phyloP scores from a whole-genome alignment of 2,888 invertebrate species.

The Hipparchia semele region DNA sequence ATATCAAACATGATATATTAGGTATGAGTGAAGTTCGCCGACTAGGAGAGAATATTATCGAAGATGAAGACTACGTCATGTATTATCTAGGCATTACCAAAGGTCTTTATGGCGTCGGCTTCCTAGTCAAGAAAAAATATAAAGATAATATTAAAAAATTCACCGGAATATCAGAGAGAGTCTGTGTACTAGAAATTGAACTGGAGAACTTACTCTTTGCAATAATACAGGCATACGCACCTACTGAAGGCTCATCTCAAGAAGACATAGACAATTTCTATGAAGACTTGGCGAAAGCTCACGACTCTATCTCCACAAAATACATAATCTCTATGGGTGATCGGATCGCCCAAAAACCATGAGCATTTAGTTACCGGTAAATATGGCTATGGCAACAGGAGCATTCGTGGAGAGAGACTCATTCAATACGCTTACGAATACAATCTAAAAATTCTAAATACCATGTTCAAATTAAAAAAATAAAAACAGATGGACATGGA shows the following conservation, averaged over 20 bases:
- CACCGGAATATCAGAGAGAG: slow-evolving; percentile 39
- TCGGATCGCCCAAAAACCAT: slow-evolving; percentile 11
- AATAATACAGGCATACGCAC: too few species aligned
- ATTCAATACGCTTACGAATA: slow-evolving; percentile 39
- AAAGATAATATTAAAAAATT: slow-evolving; percentile 41
- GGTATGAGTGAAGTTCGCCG: slow-evolving; percentile 38
- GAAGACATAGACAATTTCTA: too few species aligned
- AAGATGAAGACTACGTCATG: too few species aligned
- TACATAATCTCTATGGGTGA: too few species aligned
- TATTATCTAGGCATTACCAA: too few species aligned
- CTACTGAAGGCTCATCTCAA: too few species aligned
- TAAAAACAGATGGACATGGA: slow-evolving; percentile 39
- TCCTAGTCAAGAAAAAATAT: slow-evolving; percentile 39
- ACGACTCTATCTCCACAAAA: too few species aligned
- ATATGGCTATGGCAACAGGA: slow-evolving; percentile 37
- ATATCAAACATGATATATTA: slow-evolving; percentile 39
- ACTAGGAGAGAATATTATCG: too few species aligned
- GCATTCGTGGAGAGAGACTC: slow-evolving; percentile 32
- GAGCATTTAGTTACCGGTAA: slow-evolving; percentile 29
- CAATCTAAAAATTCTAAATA: slow-evolving; percentile 39
- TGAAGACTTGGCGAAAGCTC: too few species aligned
- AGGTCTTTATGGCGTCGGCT: slow-evolving; percentile 39
- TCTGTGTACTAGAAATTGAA: too few species aligned
- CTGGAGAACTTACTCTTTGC: too few species aligned
- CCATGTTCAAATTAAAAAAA: slow-evolving; percentile 36